Evolutionary conservation across 2,113 vertebrate genomes (phyloP).

Genomic region (Aviceda subcristata): DNA sequence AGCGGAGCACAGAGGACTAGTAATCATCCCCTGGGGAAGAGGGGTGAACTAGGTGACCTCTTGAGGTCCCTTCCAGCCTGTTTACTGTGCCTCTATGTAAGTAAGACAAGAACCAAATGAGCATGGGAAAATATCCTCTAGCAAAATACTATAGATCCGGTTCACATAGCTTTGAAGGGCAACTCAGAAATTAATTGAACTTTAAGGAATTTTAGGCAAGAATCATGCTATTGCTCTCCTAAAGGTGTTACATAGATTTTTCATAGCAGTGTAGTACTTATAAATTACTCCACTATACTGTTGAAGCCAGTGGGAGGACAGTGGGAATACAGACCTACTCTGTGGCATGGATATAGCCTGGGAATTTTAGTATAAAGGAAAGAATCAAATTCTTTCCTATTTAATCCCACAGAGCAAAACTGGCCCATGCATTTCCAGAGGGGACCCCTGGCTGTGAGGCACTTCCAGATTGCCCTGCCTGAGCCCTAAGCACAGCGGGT

Average conservation of each 20-base stretch:
- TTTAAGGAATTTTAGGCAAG: not conserved
- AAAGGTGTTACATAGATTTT: not conserved
- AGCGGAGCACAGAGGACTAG: not conserved
- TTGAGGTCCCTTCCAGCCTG: not conserved
- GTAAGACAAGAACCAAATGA: not conserved
- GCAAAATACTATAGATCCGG: not conserved
- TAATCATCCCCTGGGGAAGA: not conserved
- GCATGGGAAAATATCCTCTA: not conserved
- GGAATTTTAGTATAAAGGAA: not conserved
- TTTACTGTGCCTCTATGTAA: not conserved
- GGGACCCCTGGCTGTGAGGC: fast-evolving
- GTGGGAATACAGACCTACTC: not conserved
- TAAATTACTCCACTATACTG: not conserved
- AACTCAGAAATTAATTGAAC: not conserved
- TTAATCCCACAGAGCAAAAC: not conserved
- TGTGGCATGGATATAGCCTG: not conserved
- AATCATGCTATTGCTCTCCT: not conserved
- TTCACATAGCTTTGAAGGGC: not conserved
- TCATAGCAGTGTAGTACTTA: not conserved
- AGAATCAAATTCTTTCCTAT: not conserved
- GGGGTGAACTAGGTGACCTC: not conserved
- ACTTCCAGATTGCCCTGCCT: not conserved
- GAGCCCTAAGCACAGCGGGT: not conserved
- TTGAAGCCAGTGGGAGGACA: not conserved
- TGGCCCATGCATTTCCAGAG: not conserved